These are phyloP conservation scores for Peucedramus taeniatus DNA, from an alignment of 2,113 vertebrate species.

Conservation along the genomic window DNA sequence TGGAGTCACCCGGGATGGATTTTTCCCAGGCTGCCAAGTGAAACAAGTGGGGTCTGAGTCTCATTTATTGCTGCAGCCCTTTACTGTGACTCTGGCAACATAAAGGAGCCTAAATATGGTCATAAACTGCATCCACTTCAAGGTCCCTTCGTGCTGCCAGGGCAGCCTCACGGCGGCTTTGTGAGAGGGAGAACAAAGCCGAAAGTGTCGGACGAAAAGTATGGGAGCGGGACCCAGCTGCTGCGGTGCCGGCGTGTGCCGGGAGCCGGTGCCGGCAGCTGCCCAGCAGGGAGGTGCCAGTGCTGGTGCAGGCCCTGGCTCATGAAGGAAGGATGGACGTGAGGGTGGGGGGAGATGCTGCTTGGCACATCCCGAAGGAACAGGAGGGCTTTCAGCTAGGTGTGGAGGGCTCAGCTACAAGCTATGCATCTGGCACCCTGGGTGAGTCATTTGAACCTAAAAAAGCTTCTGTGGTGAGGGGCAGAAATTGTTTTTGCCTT, in stretches of 20 bases:
- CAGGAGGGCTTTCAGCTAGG: background rate
- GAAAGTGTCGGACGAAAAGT: background rate
- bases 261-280: background rate
- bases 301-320: background rate
- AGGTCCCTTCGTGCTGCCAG: constrained; percentile 6
- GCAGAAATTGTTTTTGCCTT: background rate
- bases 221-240: background rate
- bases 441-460: background rate
- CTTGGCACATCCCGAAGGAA: background rate
- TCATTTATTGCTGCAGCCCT: background rate
- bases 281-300: background rate
- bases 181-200: background rate
- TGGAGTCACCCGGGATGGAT: background rate
- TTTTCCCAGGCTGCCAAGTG: constrained; percentile 44
- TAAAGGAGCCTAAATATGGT: constrained; percentile 61
- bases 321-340: background rate
- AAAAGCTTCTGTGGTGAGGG: background rate
- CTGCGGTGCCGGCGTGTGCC: fast-evolving
- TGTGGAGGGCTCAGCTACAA: background rate
- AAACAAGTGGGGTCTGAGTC: constrained; percentile 49
- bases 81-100: background rate
- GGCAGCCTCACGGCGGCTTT: background rate
- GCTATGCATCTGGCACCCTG: background rate
- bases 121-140: constrained; percentile 13
- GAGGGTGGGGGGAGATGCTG: background rate